phyloP scores from a whole-genome alignment of 2,888 invertebrate genomes.

The Selenia dentaria region DNA sequence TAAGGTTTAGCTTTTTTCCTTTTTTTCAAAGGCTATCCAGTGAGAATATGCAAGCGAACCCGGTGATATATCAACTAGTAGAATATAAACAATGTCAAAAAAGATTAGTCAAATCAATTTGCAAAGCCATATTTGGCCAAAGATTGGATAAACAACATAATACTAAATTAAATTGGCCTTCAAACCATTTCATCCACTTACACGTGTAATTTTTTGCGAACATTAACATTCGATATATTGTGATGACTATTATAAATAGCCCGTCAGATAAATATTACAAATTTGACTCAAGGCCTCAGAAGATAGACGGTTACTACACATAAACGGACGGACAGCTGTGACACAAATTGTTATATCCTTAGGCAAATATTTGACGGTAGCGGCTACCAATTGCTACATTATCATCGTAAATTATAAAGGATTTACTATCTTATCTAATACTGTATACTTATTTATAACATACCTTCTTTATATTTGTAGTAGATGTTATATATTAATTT shows the following conservation, averaged over 20 bases:
- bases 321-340: slow-evolving; percentile 36
- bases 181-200: slow-evolving; percentile 8
- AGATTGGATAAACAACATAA: no score
- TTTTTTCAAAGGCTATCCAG: no score
- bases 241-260: slow-evolving; percentile 29
- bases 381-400: slow-evolving; percentile 31
- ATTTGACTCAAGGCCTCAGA: slow-evolving; percentile 35
- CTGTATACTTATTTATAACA: background rate
- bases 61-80: no score
- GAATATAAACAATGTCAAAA: no score
- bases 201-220: slow-evolving; percentile 18
- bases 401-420: slow-evolving; percentile 37
- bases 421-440: slow-evolving; percentile 10
- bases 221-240: slow-evolving; percentile 18
- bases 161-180: background rate
- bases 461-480: no score
- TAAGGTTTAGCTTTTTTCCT: no score
- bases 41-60: no score
- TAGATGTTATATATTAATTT: no score
- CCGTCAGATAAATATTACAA: slow-evolving; percentile 31
- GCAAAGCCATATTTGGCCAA: no score
- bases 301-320: slow-evolving; percentile 39
- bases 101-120: no score
- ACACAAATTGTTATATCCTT: slow-evolving; percentile 39
- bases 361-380: slow-evolving; percentile 37